These are phyloP conservation scores for Drepana arcuata DNA, from an alignment of 1,140 invertebrate species.

Conservation along the genomic window DNA sequence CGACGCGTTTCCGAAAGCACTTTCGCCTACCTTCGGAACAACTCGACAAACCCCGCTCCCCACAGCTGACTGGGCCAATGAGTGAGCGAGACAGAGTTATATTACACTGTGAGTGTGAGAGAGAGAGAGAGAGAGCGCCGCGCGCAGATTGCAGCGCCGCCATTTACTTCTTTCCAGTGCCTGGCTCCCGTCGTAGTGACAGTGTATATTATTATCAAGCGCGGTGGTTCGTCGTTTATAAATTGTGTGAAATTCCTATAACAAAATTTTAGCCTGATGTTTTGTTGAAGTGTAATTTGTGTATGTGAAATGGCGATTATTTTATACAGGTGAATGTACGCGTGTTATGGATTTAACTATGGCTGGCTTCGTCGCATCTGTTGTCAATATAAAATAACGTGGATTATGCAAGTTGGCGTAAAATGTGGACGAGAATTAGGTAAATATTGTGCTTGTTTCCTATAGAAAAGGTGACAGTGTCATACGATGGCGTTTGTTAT, in stretches of 20 bases:
- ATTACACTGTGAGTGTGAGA: slow-evolving; percentile 5
- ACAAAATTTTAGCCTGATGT: slow-evolving; percentile 54
- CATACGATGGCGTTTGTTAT: too few species aligned
- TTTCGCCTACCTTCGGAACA: slow-evolving; percentile 49
- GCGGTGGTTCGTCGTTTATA: slow-evolving; percentile 48
- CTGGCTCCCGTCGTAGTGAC: slow-evolving; percentile 54
- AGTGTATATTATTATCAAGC: slow-evolving; percentile 41
- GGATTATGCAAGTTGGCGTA: slow-evolving; percentile 67
- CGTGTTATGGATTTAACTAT: slow-evolving; percentile 29
- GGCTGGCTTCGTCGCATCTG: slow-evolving; percentile 47
- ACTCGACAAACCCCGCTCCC: slow-evolving; percentile 39
- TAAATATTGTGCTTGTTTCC: slow-evolving; percentile 30
- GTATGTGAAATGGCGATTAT: slow-evolving; percentile 32
- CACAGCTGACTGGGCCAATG: slow-evolving; percentile 55
- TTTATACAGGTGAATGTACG: slow-evolving; percentile 30
- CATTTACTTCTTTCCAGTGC: slow-evolving; percentile 63
- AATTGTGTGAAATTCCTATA: slow-evolving; percentile 37
- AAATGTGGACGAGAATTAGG: slow-evolving; percentile 59
- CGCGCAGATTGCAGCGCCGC: slow-evolving; percentile 52
- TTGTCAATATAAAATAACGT: slow-evolving; percentile 64
- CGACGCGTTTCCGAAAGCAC: slow-evolving; percentile 48
- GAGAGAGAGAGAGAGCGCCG: slow-evolving; percentile 36
- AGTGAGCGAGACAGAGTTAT: slow-evolving; percentile 31
- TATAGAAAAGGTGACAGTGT: background rate
- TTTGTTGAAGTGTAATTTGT: slow-evolving; percentile 31